Percentiles rank a stretch among this genome's conserved stretches.
phyloP scores from a whole-genome alignment of 1,140 invertebrate genomes.

The Lethocerus indicus region DNA sequence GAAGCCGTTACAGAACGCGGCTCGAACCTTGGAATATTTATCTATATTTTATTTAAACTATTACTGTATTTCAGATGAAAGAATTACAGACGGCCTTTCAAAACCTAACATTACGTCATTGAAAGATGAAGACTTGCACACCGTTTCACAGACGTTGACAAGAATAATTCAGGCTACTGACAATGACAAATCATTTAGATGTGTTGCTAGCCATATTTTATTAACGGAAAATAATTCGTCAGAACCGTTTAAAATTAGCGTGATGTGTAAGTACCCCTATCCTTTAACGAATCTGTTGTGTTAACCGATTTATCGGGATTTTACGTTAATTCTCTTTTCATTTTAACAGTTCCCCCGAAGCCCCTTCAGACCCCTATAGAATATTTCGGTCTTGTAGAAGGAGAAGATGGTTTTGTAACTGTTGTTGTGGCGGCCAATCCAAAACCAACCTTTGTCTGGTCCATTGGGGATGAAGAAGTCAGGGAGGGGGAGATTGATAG shows the following conservation, averaged over 20 bases:
- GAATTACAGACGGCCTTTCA: constrained; percentile 33
- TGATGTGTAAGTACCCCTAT: constrained; percentile 37
- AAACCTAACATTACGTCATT: constrained; percentile 25
- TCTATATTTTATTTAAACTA: not conserved
- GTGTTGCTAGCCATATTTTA: constrained; percentile 44
- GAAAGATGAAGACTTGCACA: constrained; percentile 29
- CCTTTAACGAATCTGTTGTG: no score
- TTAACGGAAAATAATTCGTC: constrained; percentile 21
- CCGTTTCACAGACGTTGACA: constrained; percentile 42
- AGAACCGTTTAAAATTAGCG: constrained; percentile 32
- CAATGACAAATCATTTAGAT: constrained; percentile 40
- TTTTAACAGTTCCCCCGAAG: constrained; percentile 38
- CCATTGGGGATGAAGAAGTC: constrained; percentile 35
- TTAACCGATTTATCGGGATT: no score
- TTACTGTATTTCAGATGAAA: constrained; percentile 26
- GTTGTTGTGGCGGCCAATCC: constrained; percentile 52
- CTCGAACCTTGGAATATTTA: not conserved
- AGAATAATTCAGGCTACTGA: constrained; percentile 39
- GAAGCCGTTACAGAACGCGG: not conserved
- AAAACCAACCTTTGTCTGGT: constrained; percentile 43
- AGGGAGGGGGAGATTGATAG: constrained; percentile 27
- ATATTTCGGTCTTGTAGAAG: constrained; percentile 50
- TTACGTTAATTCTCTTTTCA: not conserved
- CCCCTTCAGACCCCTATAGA: constrained; percentile 30
- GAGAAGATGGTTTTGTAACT: constrained; percentile 43